Conservation (phyloP, 2,113 vertebrate species). For the Bubo blakistoni region DNA sequence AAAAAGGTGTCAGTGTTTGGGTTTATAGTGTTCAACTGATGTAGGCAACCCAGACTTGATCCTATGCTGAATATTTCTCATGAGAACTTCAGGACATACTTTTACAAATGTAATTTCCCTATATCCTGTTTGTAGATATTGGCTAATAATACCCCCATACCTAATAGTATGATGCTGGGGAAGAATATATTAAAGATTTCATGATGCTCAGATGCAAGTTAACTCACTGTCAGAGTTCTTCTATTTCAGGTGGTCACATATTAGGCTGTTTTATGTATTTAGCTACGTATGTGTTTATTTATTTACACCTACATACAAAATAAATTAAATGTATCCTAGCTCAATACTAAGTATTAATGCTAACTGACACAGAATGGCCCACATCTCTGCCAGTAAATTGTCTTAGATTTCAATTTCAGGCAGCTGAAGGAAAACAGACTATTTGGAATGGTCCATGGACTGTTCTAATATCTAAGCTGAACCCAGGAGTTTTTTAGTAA, state of each 20-base stretch:
- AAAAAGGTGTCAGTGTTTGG: background rate
- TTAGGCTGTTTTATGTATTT: background rate
- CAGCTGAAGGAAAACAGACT: background rate
- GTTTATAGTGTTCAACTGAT: background rate
- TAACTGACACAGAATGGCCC: background rate
- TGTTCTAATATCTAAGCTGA: background rate
- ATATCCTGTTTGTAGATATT: background rate
- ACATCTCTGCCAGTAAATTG: background rate
- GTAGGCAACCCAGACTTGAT: background rate
- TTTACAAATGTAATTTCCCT: background rate
- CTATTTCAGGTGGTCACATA: background rate
- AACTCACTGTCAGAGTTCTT: background rate
- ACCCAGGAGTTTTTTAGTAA: background rate
- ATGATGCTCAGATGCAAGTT: background rate
- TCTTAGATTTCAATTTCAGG: background rate
- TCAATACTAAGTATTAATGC: background rate
- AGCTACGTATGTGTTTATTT: background rate
- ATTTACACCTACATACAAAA: background rate
- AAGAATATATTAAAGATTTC: background rate
- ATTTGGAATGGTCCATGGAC: background rate
- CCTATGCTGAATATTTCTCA: background rate
- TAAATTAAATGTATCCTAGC: background rate
- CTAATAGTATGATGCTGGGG: background rate
- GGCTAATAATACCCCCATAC: background rate
- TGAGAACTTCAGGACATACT: background rate